Evolutionary conservation across 2,113 vertebrate genomes (phyloP).

Genomic region (Petaurus breviceps): DNA sequence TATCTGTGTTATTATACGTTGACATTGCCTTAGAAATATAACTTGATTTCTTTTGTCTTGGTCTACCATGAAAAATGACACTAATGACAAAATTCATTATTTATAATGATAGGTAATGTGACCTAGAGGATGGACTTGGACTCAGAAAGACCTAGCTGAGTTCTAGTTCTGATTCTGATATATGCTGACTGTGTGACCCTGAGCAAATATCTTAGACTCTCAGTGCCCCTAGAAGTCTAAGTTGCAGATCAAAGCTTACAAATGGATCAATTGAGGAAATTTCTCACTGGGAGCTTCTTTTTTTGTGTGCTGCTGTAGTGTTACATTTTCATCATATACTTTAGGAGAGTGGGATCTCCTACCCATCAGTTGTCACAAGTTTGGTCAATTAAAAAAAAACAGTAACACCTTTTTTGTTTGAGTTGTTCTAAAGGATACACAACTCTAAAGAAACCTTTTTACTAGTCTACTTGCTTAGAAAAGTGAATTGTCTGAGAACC

Average conservation of each 20-base stretch:
- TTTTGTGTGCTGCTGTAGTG: neutral
- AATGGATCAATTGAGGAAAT: neutral
- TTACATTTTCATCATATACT: constrained; percentile 12
- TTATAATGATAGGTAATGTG: neutral
- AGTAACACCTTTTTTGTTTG: neutral
- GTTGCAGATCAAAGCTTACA: neutral
- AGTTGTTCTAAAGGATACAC: constrained; percentile 18
- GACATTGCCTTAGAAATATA: constrained; percentile 1
- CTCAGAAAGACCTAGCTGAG: neutral
- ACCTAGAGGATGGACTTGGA: neutral
- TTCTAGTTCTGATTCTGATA: neutral
- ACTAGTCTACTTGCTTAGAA: neutral
- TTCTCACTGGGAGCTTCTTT: neutral
- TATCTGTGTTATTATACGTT: neutral
- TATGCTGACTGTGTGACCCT: neutral
- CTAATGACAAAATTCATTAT: neutral
- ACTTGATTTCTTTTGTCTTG: constrained; percentile 5
- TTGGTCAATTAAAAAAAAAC: neutral
- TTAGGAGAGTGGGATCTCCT: constrained; percentile 1
- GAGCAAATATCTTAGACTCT: neutral
- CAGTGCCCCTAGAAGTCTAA: neutral
- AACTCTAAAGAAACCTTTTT: neutral
- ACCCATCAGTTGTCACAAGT: neutral
- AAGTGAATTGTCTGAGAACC: neutral
- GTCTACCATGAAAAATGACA: neutral